Percentiles rank a stretch among this genome's conserved stretches.
These are phyloP conservation scores for Gallinago solitaria DNA, from an alignment of 2,797 vertebrate species.

Conservation along the genomic window DNA sequence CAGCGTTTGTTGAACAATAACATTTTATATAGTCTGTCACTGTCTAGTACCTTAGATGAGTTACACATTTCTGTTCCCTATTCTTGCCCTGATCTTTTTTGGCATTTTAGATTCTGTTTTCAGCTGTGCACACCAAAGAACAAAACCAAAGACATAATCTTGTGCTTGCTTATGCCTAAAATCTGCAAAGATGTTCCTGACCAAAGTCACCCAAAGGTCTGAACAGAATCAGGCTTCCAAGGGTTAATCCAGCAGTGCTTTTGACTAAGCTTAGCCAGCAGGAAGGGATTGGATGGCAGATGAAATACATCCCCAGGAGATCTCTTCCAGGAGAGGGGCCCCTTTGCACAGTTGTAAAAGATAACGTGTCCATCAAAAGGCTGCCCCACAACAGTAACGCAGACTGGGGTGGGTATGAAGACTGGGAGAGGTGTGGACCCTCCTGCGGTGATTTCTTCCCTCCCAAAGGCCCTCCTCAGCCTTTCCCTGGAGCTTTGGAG, in stretches of 20 bases:
- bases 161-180: not conserved
- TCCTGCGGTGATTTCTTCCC: not conserved
- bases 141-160: not conserved
- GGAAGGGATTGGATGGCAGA: slow-evolving; percentile 19
- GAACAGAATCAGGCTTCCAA: not conserved
- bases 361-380: not conserved
- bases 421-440: not conserved
- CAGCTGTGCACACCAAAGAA: not conserved
- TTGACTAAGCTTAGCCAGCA: not conserved
- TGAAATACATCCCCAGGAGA: slow-evolving; percentile 1
- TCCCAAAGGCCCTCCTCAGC: not conserved
- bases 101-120: not conserved
- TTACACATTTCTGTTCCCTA: slow-evolving; percentile 59
- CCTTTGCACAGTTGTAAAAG: not conserved
- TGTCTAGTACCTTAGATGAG: slow-evolving; percentile 57
- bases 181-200: not conserved
- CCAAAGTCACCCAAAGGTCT: not conserved
- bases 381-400: not conserved
- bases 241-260: slow-evolving; percentile 19
- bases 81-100: slow-evolving; percentile 6
- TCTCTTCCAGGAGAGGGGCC: slow-evolving; percentile 8
- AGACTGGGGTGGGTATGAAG: not conserved
- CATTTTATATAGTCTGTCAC: slow-evolving; percentile 69
- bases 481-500: not conserved
- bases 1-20: slow-evolving; percentile 70